These are phyloP conservation scores for Ramphastos sulfuratus DNA, from an alignment of 2,113 vertebrate species.

Conservation along the genomic window DNA sequence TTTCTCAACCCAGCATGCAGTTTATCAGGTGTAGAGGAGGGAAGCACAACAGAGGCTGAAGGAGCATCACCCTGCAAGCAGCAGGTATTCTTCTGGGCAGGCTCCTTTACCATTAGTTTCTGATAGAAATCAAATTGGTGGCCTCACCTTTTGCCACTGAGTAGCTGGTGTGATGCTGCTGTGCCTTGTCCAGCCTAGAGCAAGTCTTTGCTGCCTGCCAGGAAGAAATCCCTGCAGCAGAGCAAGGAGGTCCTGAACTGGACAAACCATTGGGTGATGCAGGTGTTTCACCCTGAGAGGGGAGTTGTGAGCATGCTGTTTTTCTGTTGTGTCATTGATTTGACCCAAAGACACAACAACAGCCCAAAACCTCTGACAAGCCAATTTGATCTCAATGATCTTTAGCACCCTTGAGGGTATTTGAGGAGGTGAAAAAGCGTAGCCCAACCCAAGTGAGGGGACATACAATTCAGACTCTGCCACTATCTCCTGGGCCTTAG, in stretches of 20 bases:
- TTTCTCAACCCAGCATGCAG: not conserved
- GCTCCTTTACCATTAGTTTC: not conserved
- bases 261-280: not conserved
- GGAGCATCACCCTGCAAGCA: not conserved
- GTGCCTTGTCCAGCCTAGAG: not conserved
- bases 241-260: not conserved
- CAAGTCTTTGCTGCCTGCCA: not conserved
- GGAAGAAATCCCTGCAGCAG: not conserved
- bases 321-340: not conserved
- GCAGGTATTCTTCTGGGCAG: not conserved
- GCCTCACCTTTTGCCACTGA: not conserved
- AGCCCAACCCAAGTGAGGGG: not conserved
- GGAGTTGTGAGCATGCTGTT: fast-evolving
- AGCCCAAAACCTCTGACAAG: not conserved
- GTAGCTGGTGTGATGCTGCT: not conserved
- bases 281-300: not conserved
- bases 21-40: not conserved
- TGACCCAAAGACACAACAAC: not conserved
- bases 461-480: not conserved
- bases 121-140: not conserved
- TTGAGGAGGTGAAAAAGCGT: too few relatives aligned
- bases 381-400: not conserved
- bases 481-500: not conserved
- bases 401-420: not conserved
- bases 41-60: not conserved